Base-by-base conservation (phyloP, 2,113 vertebrate genomes). In the Tupaia chinensis region DNA sequence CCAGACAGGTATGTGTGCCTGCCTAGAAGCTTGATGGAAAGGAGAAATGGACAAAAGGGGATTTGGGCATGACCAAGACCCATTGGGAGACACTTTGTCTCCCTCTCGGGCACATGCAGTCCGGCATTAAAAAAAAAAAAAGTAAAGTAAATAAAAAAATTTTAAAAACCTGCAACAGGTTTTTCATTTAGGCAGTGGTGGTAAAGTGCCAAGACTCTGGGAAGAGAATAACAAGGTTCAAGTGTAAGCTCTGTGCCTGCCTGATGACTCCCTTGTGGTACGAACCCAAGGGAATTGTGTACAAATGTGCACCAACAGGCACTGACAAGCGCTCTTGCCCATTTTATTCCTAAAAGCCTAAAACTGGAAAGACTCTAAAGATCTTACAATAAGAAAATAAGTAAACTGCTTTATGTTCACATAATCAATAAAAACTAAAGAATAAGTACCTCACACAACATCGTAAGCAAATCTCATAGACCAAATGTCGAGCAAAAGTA, bases 381-480 rank as follows among this genome's bases (percentile, higher is more conserved):
- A 5, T 69, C 32, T 54, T 65, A 60, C 34, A 34, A 14, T 7
- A 86, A 7, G 29, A 66, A 95, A 68, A 23, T 1, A 11, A 0
- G 6, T n/a, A 14, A 68, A 77, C 5, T 56, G 3, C 13, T 4
- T 0, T 3, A 9, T 9, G 44, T 3, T 66, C 25, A 23, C 9
- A 20, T 17, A 53, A 78, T n/a, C 29, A 56, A 19, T 11, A 3
- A 16, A 66, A 72, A 93, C 5, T 60, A 61, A 27, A 81, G 10
- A 56, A 34, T 44, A 25, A 93, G 19, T 15, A 29, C 8, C 27
- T 9, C n/a, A 66, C 9, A 17, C 44, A 54, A 34, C 54, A 29
- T 29, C 25, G 60, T 0, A 11, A 83, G 27, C 60, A 32, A 68
- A 54, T 61, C 56, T 44, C 60, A 54, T 0, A 70, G 54, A 69